Evolutionary conservation across 2,113 vertebrate genomes (phyloP), one percentile per base, ranked within the genome.

Genomic region (Chloropsis hardwickii): DNA sequence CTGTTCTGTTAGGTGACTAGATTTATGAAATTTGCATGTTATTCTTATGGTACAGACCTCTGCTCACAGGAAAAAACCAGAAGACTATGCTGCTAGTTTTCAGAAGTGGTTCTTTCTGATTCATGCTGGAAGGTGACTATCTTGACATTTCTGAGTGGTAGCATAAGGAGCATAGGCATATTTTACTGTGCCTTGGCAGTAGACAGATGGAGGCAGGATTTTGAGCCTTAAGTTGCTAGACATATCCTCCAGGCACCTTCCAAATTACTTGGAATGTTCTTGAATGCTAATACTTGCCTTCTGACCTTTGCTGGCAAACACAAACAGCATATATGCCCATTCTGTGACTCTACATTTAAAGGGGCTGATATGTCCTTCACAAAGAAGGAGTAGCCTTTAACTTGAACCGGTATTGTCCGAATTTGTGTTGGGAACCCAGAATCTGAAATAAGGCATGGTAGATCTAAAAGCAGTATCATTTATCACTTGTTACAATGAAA

Each of bases 121-220:
- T 95, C 81, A 80, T 57, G 50, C 71, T 77, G n/a, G 56, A 85
- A 91, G 70, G 77, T 74, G 57, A 81, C 40, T 51, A 14, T 88
- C 93, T 70, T 86, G 86, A 95, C 85, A 86, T 84, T 90, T n/a
- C 53, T 71, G 81, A 83, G 64, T 21, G 35, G 92, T 39, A 81
- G 31, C 90, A 86, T 92, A 86, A 85, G 89, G 53, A 95, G 14
- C 28, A 88, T 10, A 74, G 61, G 50, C 56, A 65, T 31, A 88
- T 56, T 86, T 93, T 93, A 69, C 72, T 81, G 70, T 91, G 29
- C 69, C 91, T 92, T 90, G 73, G 24, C 91, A 96, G 80, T 35
- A 88, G 78, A 71, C 76, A 95, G 84, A 96, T 91, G 62, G 83
- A 85, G 79, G 66, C 14, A 93, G 35, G 58, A 82, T 96, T 47